A percentile compares a stretch with the other conserved stretches of the same genome.
These are phyloP conservation scores for Boloria euphrosyne DNA, from an alignment of 2,888 invertebrate genomes.

Conservation along the genomic window DNA sequence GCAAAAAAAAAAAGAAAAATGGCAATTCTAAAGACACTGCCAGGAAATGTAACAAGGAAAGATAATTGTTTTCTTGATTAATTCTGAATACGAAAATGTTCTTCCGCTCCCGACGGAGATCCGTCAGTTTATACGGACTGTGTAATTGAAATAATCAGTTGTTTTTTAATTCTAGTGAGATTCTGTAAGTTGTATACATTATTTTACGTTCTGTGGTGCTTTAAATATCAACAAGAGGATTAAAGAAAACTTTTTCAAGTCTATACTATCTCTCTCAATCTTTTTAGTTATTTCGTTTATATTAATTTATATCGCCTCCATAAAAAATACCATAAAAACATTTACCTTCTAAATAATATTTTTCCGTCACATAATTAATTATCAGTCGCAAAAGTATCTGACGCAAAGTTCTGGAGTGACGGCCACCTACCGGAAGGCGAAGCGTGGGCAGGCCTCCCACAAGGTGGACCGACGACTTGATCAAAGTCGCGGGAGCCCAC, in stretches of 20 bases:
- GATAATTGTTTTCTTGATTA: slow-evolving; percentile 74
- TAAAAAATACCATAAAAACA: too few species aligned
- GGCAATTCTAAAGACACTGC: slow-evolving; percentile 50
- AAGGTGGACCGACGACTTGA: too few species aligned
- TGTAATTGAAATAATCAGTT: slow-evolving; percentile 43
- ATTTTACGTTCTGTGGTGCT: not conserved
- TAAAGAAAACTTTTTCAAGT: not conserved
- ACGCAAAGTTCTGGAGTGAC: too few species aligned
- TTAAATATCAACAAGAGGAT: not conserved
- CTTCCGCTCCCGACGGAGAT: slow-evolving; percentile 40
- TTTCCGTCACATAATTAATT: too few species aligned
- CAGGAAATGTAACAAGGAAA: slow-evolving; percentile 56
- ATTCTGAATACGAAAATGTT: slow-evolving; percentile 57
- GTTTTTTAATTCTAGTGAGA: slow-evolving; percentile 33
- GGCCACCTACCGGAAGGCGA: too few species aligned
- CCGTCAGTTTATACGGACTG: slow-evolving; percentile 39
- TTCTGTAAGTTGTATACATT: slow-evolving; percentile 17
- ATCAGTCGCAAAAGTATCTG: too few species aligned
- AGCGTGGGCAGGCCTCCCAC: too few species aligned
- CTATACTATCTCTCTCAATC: too few species aligned
- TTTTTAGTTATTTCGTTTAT: too few species aligned
- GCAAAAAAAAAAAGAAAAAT: slow-evolving; percentile 33
- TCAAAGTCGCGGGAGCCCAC: too few species aligned
- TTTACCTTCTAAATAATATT: too few species aligned
- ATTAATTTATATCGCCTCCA: too few species aligned